Evolutionary conservation across 2,888 invertebrate species (phyloP).

Genomic region (Caenorhabditis uteleia): DNA sequence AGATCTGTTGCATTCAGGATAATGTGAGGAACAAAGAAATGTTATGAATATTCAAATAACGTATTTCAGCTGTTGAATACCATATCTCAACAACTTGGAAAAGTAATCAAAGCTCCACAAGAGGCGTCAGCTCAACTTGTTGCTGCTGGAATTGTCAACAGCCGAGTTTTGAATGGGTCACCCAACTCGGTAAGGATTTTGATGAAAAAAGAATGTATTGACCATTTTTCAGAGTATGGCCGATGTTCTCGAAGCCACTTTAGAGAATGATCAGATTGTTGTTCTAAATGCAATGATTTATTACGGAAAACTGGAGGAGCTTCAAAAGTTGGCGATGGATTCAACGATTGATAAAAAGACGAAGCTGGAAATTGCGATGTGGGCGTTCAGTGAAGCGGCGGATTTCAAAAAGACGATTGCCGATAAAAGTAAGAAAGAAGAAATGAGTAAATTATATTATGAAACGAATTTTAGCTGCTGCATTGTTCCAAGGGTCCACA

Average conservation of each 20-base stretch:
- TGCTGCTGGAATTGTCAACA: conserved; percentile 21
- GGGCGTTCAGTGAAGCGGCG: conserved; percentile 20
- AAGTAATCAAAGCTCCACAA: conserved; percentile 4
- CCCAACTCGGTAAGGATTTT: conserved; percentile 14
- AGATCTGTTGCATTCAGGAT: conserved; percentile 22
- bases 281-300: conserved; percentile 25
- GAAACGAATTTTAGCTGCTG: neutral
- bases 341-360: neutral
- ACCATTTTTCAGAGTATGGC: neutral
- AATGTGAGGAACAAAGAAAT: conserved; percentile 13
- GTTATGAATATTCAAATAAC: neutral
- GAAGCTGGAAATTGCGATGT: conserved; percentile 18
- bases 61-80: conserved; percentile 21
- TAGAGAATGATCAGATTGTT: conserved; percentile 6
- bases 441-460: neutral
- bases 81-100: conserved; percentile 10
- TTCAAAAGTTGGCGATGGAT: conserved; percentile 2
- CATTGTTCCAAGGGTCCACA: conserved; percentile 17
- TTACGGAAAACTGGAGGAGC: conserved; percentile 18
- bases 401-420: conserved; percentile 14
- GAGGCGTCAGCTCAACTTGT: conserved; percentile 4
- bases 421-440: conserved; percentile 8
- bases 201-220: neutral
- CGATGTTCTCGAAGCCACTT: neutral
- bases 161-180: conserved; percentile 8